These are phyloP conservation scores for Marmota flaviventris DNA, from an alignment of 2,113 vertebrate genomes.

Conservation along the genomic window DNA sequence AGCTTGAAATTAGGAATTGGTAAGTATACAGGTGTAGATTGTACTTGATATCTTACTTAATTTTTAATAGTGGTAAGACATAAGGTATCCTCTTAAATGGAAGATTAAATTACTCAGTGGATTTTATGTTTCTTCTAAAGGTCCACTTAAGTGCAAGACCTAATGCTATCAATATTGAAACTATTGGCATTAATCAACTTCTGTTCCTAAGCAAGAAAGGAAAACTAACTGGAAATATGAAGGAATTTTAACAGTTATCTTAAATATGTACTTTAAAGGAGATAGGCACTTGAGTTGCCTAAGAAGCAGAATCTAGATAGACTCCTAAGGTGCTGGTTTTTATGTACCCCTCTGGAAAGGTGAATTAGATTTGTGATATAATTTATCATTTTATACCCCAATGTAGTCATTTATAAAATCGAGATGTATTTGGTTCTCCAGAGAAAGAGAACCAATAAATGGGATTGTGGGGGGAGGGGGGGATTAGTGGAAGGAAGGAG, in stretches of 20 bases:
- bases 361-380: background rate
- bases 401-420: constrained; percentile 48
- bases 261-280: constrained; percentile 44
- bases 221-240: constrained; percentile 67
- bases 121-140: constrained; percentile 78
- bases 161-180: constrained; percentile 64
- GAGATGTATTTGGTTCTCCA: background rate
- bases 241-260: constrained; percentile 58
- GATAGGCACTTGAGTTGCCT: background rate
- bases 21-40: constrained; percentile 66
- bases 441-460: constrained; percentile 15
- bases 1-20: constrained; percentile 59
- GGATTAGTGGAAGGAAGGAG: background rate
- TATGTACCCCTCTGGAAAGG: background rate
- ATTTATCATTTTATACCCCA: background rate
- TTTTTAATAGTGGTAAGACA: constrained; percentile 75
- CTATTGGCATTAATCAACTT: constrained; percentile 52
- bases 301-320: constrained; percentile 15
- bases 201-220: constrained; percentile 28
- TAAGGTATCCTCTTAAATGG: constrained; percentile 75
- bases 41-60: constrained; percentile 80
- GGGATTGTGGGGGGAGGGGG: no score
- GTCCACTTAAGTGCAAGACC: constrained; percentile 61
- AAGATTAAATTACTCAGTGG: constrained; percentile 75
- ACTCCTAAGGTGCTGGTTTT: background rate